A percentile compares a stretch with the other conserved stretches of the same genome.
These are phyloP conservation scores for Crotalus horridus DNA, from an alignment of 2,113 vertebrate species.

Conservation along the genomic window DNA sequence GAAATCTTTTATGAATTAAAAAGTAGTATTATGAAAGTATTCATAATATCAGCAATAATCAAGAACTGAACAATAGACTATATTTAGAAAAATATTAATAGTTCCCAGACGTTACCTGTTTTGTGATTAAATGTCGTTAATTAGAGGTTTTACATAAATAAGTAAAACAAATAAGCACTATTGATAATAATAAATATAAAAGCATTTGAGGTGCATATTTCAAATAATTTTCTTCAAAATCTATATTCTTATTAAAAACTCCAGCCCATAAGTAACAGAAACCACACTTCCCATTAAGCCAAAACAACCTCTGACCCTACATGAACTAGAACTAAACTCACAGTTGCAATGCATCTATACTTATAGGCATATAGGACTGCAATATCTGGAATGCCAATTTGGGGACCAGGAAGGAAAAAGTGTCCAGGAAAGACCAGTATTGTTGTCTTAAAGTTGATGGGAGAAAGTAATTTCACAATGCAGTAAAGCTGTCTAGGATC, in stretches of 20 bases:
- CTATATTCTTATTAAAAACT: not conserved
- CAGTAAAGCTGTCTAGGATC: constrained; percentile 31
- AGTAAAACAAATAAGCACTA: not conserved
- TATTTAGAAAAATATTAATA: not conserved
- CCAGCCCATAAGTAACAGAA: not conserved
- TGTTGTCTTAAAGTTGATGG: not conserved
- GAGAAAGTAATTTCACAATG: not conserved
- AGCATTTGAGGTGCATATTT: not conserved
- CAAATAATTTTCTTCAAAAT: not conserved
- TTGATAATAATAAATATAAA: not conserved
- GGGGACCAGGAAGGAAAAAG: too few species aligned
- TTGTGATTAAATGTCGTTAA: not conserved
- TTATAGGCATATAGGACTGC: not conserved
- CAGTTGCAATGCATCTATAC: not conserved
- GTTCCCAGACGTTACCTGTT: not conserved
- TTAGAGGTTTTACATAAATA: not conserved
- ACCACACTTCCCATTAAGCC: not conserved
- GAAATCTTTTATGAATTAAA: not conserved
- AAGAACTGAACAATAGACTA: not conserved
- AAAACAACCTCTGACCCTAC: not conserved
- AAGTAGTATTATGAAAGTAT: not conserved
- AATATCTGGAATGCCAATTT: not conserved
- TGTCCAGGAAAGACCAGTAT: not conserved
- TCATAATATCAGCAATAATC: not conserved
- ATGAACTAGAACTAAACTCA: not conserved